These are phyloP conservation scores for Acleris sparsana DNA, from an alignment of 2,888 invertebrate genomes.

Conservation along the genomic window DNA sequence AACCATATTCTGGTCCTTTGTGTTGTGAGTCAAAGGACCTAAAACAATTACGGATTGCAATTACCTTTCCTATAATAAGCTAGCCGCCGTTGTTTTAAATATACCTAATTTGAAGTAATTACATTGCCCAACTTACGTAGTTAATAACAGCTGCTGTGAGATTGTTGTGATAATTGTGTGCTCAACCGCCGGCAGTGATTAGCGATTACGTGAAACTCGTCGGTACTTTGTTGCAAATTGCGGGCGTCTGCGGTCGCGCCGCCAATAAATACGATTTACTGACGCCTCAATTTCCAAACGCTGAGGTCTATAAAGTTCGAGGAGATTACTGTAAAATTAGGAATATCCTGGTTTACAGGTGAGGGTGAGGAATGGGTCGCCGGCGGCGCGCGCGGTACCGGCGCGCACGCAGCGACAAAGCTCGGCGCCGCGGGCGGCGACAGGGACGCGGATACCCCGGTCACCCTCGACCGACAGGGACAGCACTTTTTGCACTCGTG, in stretches of 20 bases:
- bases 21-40: background rate
- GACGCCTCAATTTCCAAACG: constrained; percentile 79
- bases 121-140: constrained; percentile 26
- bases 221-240: constrained; percentile 44
- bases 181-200: constrained; percentile 59
- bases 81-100: constrained; percentile 27
- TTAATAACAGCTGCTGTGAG: constrained; percentile 29
- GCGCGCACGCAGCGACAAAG: constrained; percentile 61
- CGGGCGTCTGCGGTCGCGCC: constrained; percentile 49
- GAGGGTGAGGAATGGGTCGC: constrained; percentile 76
- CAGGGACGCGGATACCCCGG: constrained; percentile 51
- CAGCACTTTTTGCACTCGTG: constrained; percentile 57
- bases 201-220: constrained; percentile 58
- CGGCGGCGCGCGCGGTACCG: constrained; percentile 72
- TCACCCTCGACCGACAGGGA: constrained; percentile 52
- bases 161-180: constrained; percentile 41
- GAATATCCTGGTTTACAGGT: constrained; percentile 76
- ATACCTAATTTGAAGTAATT: constrained; percentile 33
- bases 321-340: constrained; percentile 81
- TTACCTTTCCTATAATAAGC: constrained; percentile 11
- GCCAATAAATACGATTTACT: constrained; percentile 75
- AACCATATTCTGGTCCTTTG: background rate
- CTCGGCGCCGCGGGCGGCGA: constrained; percentile 59
- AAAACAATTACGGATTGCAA: background rate
- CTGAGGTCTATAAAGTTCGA: constrained; percentile 75